phyloP scores from a whole-genome alignment of 53 echinoderm and acorn worm genomes.

The Echinometra lucunter region DNA sequence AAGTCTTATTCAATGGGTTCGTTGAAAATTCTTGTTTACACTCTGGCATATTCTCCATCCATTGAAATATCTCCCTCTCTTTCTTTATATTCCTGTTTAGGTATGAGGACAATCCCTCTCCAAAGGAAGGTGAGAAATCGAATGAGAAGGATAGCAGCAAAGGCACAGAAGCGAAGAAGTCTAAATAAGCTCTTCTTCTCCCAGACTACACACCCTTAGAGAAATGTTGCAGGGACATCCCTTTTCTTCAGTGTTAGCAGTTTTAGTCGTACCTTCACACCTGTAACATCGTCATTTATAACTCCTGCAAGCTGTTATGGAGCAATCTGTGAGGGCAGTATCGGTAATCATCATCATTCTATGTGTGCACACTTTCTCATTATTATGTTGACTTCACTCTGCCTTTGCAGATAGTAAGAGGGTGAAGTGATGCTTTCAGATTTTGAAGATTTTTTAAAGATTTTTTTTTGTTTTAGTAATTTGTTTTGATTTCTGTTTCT shows the following conservation, averaged over 20 bases:
- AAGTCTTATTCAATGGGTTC: no score
- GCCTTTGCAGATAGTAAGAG: background rate
- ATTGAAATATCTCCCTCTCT: background rate
- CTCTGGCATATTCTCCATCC: background rate
- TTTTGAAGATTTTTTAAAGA: background rate
- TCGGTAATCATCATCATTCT: background rate
- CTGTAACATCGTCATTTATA: background rate
- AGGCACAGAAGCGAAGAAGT: slow-evolving; percentile 41
- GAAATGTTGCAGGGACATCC: background rate
- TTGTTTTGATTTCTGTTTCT: no score
- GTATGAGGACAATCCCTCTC: slow-evolving; percentile 74
- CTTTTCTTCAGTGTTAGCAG: slow-evolving; percentile 10
- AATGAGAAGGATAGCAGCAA: slow-evolving; percentile 32
- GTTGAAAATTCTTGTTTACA: no score
- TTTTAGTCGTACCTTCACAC: background rate
- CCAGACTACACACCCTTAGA: background rate
- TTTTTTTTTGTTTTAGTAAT: background rate
- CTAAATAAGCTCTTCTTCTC: slow-evolving; percentile 14
- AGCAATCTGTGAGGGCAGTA: background rate
- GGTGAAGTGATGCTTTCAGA: background rate
- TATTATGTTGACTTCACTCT: background rate
- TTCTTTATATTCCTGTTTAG: slow-evolving; percentile 33
- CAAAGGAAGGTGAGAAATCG: slow-evolving; percentile 35
- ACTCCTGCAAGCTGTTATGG: background rate
- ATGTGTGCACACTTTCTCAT: background rate